Evolutionary conservation across 2,888 invertebrate species (phyloP).

Genomic region (Caenorhabditis drosophilae): DNA sequence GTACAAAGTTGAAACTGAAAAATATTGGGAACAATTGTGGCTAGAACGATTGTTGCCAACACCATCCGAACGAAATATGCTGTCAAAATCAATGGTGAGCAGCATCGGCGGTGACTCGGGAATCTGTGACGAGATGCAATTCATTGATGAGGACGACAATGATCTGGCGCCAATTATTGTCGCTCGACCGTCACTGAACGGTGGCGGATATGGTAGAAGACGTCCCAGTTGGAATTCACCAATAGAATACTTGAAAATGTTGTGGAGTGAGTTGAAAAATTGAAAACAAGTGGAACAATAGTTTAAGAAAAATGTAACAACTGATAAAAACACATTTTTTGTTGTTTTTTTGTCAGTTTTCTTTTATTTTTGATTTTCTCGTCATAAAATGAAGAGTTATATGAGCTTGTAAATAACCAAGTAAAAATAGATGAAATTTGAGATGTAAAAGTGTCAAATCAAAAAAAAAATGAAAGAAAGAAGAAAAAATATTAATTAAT

Average conservation of each 20-base stretch:
- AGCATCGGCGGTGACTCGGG: slow-evolving; percentile 35
- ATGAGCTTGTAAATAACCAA: neutral
- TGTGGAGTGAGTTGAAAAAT: slow-evolving; percentile 32
- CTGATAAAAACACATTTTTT: neutral
- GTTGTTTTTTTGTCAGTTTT: neutral
- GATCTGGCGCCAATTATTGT: slow-evolving; percentile 45
- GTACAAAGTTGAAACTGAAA: slow-evolving; percentile 34
- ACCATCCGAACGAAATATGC: slow-evolving; percentile 48
- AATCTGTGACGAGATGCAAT: slow-evolving; percentile 38
- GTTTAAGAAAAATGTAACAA: neutral
- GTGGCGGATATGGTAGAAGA: slow-evolving; percentile 1
- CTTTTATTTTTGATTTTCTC: no score
- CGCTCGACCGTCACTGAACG: slow-evolving; percentile 24
- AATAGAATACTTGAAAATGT: slow-evolving; percentile 17
- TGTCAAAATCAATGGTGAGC: slow-evolving; percentile 37
- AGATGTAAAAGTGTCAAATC: neutral
- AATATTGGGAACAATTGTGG: slow-evolving; percentile 33
- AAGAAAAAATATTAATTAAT: neutral
- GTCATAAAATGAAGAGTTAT: neutral
- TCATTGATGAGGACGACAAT: slow-evolving; percentile 45
- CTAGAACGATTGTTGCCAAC: slow-evolving; percentile 29
- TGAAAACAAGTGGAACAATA: neutral
- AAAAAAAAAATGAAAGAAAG: neutral
- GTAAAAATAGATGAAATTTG: neutral
- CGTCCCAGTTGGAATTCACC: slow-evolving; percentile 33